Conservation (phyloP, 2,888 invertebrate species). For the Dryocosmus kuriphilus region DNA sequence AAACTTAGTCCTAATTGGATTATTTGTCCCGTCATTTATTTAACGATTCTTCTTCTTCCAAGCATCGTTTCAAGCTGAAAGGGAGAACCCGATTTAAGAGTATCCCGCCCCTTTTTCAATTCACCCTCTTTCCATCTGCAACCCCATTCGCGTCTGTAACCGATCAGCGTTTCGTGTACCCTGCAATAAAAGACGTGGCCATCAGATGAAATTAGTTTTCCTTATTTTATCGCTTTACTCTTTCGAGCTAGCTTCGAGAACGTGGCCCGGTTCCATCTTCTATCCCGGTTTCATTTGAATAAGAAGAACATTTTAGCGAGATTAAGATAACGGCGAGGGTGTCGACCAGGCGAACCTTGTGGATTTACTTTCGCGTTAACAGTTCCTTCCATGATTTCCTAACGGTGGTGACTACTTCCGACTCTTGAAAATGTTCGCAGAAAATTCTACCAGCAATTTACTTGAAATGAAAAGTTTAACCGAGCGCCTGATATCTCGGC, state of each 20-base stretch:
- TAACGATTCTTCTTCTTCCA: neutral
- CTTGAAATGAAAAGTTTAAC: slow-evolving; percentile 14
- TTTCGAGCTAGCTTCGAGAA: neutral
- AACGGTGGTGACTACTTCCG: slow-evolving; percentile 1
- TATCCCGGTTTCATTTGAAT: slow-evolving; percentile 28
- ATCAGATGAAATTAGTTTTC: slow-evolving; percentile 37
- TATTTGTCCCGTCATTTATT: neutral
- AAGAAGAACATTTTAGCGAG: slow-evolving; percentile 42
- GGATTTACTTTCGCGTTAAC: slow-evolving; percentile 23
- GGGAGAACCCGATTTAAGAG: slow-evolving; percentile 4
- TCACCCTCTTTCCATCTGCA: slow-evolving; percentile 15
- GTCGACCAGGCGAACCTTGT: slow-evolving; percentile 21
- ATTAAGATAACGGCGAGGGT: slow-evolving; percentile 42
- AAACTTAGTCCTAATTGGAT: neutral
- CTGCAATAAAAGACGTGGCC: slow-evolving; percentile 34
- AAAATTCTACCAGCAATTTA: slow-evolving; percentile 7
- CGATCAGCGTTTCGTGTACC: slow-evolving; percentile 35
- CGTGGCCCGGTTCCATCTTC: neutral
- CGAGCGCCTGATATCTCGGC: neutral
- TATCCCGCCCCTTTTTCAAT: slow-evolving; percentile 3
- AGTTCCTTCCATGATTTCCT: slow-evolving; percentile 11
- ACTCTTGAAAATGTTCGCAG: neutral
- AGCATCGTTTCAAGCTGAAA: slow-evolving; percentile 7
- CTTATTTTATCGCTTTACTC: slow-evolving; percentile 33
- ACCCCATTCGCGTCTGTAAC: slow-evolving; percentile 22